A percentile compares a stretch with the other conserved stretches of the same genome.
These are phyloP conservation scores for Threskiornis aethiopicus DNA, from an alignment of 2,797 vertebrate species.

Conservation along the genomic window DNA sequence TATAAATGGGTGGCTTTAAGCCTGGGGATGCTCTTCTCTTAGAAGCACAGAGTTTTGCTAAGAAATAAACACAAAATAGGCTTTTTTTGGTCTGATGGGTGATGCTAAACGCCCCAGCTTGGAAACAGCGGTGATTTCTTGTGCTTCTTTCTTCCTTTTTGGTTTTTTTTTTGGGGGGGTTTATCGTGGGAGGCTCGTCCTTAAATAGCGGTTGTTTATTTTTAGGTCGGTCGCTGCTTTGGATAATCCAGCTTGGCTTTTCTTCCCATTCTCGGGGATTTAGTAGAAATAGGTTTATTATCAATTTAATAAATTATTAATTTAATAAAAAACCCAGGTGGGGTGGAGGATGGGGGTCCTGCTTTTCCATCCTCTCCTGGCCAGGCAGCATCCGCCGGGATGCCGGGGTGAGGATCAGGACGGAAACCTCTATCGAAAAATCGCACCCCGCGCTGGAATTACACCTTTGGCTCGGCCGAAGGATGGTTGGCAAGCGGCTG, in stretches of 20 bases:
- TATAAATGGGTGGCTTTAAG: neutral
- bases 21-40: neutral
- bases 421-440: neutral
- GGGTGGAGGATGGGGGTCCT: neutral
- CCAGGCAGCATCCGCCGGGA: neutral
- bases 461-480: neutral
- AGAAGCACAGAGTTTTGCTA: neutral
- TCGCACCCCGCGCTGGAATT: neutral
- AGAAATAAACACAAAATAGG: neutral
- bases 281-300: neutral
- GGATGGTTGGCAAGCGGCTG: neutral
- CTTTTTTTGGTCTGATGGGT: neutral
- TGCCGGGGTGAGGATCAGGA: neutral
- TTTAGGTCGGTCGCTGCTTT: neutral
- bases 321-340: neutral
- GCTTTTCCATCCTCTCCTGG: fast-evolving
- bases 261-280: neutral
- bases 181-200: neutral
- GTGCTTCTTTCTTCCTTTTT: neutral
- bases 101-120: neutral
- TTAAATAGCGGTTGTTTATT: slow-evolving; percentile 13
- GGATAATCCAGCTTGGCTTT: slow-evolving; percentile 48
- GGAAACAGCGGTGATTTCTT: neutral
- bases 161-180: neutral
- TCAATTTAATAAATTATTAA: neutral